Conservation (phyloP, 2,888 invertebrate species). For the Drosophila monieri region DNA sequence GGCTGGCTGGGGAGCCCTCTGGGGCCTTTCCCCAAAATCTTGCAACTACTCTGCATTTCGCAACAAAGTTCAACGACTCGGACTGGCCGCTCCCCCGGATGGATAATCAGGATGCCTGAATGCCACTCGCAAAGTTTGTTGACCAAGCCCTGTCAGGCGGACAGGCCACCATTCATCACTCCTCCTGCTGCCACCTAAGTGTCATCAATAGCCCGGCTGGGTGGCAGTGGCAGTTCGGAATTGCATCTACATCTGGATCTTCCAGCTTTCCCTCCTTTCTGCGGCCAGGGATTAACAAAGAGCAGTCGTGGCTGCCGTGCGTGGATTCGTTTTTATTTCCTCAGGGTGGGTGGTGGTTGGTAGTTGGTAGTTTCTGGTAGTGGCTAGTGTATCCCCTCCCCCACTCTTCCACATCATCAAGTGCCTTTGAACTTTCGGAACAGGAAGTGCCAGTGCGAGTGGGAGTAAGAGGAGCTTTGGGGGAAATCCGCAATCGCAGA, state of each 20-base stretch:
- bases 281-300: not conserved
- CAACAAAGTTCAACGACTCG: conserved; percentile 18
- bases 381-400: no score
- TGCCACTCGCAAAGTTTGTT: conserved; percentile 32
- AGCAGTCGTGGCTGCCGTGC: not conserved
- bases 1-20: not conserved
- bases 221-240: no score
- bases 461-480: not conserved
- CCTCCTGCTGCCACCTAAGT: conserved; percentile 3
- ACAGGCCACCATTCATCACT: conserved; percentile 22
- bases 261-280: not conserved
- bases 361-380: not conserved
- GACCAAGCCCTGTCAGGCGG: conserved; percentile 29
- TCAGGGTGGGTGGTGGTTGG: not conserved
- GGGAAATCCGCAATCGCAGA: not conserved
- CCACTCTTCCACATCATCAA: conserved; percentile 1
- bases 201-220: conserved; percentile 18
- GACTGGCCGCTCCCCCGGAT: not conserved
- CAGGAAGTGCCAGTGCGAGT: not conserved
- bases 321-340: conserved; percentile 4
- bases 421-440: conserved; percentile 11
- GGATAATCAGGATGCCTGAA: conserved; percentile 10
- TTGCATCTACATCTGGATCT: conserved; percentile 1
- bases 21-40: not conserved
- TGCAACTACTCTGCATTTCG: conserved; percentile 5